Base-by-base conservation (phyloP, 1,140 invertebrate genomes). In the Himalopsyche phryganea region DNA sequence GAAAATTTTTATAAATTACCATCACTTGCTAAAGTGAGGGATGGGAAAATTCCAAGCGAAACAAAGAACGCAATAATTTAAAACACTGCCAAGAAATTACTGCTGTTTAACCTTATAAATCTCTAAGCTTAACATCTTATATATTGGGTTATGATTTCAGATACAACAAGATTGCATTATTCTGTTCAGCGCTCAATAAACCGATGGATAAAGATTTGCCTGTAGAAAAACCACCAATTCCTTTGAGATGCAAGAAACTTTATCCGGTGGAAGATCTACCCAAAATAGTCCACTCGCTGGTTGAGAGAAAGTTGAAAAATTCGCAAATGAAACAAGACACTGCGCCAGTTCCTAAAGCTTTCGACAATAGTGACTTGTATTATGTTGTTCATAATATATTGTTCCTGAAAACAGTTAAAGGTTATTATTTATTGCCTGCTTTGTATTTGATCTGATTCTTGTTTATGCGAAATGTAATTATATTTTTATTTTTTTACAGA, bases 131-230 rank as follows among this genome's bases (percentile, higher is more conserved):
- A n/a, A n/a, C n/a, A n/a, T n/a, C n/a, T n/a, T n/a, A n/a, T n/a
- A n/a, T n/a, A n/a, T n/a, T n/a, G n/a, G n/a, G n/a, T 57, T 52
- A 49, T 40, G 14, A 57, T 14, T 66, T 53, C 60, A 78, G 76
- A 51, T 67, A 75, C 53, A 69, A 71, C 46, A 69, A 74, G 59
- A 76, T 74, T 41, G 61, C 63, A 50, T 57, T 77, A 28, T 76
- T 76, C 66, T 74, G 72, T 13, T 80, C 81, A 53, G 84, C 87
- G 2, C 66, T 90, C 20, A 83, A 83, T 57, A 90, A 88, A 68
- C 77, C 81, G 4, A 72, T 78, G 45, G 11, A 19, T 11, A 9
- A 18, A 17, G 18, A 14, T 5, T 28, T 28, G 9, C 9, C 4
- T 28, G 36, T 15, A 36, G 77, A 83, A 57, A 61, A 47, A 9